Evolutionary conservation across 2,113 vertebrate species (phyloP).

Genomic region (Paratilapia polleni): DNA sequence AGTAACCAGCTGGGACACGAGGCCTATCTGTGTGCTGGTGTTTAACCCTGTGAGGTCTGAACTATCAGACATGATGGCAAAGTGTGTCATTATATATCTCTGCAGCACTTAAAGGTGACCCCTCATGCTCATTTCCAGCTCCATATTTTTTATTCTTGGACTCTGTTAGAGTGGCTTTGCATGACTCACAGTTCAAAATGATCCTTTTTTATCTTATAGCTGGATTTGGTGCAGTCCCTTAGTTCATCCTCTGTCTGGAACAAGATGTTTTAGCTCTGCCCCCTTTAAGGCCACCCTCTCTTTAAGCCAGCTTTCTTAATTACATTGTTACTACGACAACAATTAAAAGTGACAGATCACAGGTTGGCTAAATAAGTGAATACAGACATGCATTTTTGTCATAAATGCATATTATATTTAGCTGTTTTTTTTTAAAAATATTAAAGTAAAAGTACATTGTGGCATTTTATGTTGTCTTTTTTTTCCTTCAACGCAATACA

Average conservation of each 20-base stretch:
- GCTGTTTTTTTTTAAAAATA: no score
- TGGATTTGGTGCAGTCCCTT: background rate
- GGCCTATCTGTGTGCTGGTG: background rate
- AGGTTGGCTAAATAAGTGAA: no score
- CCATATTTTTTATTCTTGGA: background rate
- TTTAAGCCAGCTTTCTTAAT: background rate
- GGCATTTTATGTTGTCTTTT: no score
- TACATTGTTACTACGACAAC: no score
- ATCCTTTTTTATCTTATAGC: background rate
- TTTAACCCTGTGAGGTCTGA: background rate
- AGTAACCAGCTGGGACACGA: slow-evolving; percentile 45
- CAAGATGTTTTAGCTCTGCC: no score
- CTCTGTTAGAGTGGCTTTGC: background rate
- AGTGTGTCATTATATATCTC: background rate
- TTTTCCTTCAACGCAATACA: no score
- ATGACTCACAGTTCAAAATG: background rate
- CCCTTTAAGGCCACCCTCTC: background rate
- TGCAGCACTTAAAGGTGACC: background rate
- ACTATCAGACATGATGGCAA: background rate
- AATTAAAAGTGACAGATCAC: no score
- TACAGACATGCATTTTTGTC: no score
- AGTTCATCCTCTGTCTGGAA: background rate
- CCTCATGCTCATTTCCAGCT: background rate
- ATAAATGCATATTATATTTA: no score
- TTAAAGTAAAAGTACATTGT: no score